Base-by-base conservation (phyloP, 2,888 invertebrate genomes). In the Geotrupes spiniger region DNA sequence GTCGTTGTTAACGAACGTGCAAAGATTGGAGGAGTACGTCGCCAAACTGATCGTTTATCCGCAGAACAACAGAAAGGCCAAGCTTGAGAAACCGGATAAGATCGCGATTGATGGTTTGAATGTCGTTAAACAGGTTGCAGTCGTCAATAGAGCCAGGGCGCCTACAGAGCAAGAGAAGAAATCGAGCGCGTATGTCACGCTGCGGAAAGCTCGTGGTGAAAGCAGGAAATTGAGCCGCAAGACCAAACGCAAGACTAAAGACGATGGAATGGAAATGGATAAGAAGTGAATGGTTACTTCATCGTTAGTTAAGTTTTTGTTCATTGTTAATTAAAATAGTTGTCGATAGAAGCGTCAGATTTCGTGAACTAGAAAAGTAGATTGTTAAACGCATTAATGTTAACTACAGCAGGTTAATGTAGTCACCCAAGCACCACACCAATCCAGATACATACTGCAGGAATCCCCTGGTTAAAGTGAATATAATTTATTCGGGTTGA, bases 31-130 rank as follows among this genome's bases (percentile, higher is more conserved):
- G 76, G 92, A 93, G 68, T 98, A 97, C 75, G 84, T 83, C 68
- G 85, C 87, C 46, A 89, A 92, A 69, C 78, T 98, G 65, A 93
- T 97, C 69, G 78, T 97, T 59, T 96, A 95, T 90, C 96, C 96
- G 49, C 81, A 86, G 73, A 92, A 91, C 72, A 80, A 84, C 65
- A 43, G n/a, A 9, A 16, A 16, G 3, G 12, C 25, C 74, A 74
- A n/a, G n/a, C n/a, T 54, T 81, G 81, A 63, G 80, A 82, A 64
- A 65, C 78, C 51, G 81, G 81, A 66, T 68, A 15, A 16, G 44
- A 14, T 27, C 9, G n/a, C 16, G 5, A 15, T 36, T 16, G 11
- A 14, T 11, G 15, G 17, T 14, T 29, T 47, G 9, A 27, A 43
- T 10, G 25, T 26, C 11, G 26, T 40, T 81, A 68, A 82, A 80